Conservation (phyloP, 2,797 vertebrate species). For the Enteromius unitaeniatus region DNA sequence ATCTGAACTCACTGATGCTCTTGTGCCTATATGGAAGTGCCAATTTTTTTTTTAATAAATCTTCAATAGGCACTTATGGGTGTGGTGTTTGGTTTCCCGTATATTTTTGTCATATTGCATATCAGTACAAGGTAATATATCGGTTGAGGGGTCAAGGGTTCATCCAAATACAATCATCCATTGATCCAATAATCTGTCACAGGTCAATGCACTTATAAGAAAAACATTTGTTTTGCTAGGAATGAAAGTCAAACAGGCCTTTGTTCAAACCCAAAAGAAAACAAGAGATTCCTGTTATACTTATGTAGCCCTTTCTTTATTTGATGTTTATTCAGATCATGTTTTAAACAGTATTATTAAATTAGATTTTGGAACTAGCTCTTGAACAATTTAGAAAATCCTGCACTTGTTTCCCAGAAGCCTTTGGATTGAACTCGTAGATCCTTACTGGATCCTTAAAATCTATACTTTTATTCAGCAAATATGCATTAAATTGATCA, state of each 20-base stretch:
- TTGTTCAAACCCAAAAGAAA: background rate
- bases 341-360: constrained; percentile 14
- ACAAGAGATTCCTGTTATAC: constrained; percentile 2
- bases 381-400: constrained; percentile 3
- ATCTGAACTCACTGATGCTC: background rate
- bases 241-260: background rate
- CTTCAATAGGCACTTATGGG: background rate
- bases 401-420: constrained; percentile 12
- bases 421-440: constrained; percentile 3
- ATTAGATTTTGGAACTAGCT: constrained; percentile 20
- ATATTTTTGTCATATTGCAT: background rate
- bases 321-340: constrained; percentile 28
- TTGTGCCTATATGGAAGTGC: background rate
- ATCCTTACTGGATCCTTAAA: background rate
- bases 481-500: background rate
- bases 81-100: background rate
- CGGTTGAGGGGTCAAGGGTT: background rate
- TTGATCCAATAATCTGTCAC: constrained; percentile 9
- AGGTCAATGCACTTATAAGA: background rate
- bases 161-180: constrained; percentile 15
- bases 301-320: background rate
- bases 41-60: background rate
- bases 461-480: background rate
- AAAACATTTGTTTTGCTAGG: constrained; percentile 8
- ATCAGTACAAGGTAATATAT: background rate